Conservation (phyloP, 2,797 vertebrate genomes). For the Philypnodon macrostomus region DNA sequence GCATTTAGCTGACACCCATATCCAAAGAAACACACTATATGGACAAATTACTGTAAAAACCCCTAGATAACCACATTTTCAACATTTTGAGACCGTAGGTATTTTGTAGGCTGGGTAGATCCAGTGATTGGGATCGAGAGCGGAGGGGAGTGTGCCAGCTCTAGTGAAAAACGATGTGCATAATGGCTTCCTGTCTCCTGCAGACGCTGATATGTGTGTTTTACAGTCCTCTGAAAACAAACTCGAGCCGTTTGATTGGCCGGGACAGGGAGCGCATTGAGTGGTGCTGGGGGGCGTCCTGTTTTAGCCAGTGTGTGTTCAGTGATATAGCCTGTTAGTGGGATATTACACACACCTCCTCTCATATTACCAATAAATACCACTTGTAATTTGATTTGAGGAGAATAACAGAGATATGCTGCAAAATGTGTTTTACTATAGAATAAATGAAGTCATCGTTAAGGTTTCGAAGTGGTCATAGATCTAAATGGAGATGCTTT, state of each 20-base stretch:
- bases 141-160: slow-evolving; percentile 38
- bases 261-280: slow-evolving; percentile 36
- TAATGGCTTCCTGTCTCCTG: slow-evolving; percentile 57
- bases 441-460: not conserved
- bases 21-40: slow-evolving; percentile 18
- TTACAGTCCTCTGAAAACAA: slow-evolving; percentile 44
- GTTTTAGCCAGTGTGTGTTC: slow-evolving; percentile 13
- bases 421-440: not conserved
- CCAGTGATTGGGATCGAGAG: slow-evolving; percentile 24
- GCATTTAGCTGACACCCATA: slow-evolving; percentile 30
- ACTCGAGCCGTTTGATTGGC: slow-evolving; percentile 14
- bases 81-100: slow-evolving; percentile 23
- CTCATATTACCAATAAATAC: slow-evolving; percentile 3
- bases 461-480: too few relatives aligned
- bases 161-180: slow-evolving; percentile 62
- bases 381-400: slow-evolving; percentile 2
- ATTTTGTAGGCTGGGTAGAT: slow-evolving; percentile 39
- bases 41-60: not conserved
- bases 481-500: too few relatives aligned
- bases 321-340: slow-evolving; percentile 27
- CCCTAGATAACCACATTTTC: slow-evolving; percentile 29
- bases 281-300: slow-evolving; percentile 22
- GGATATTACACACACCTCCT: slow-evolving; percentile 4
- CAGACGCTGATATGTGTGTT: slow-evolving; percentile 60
- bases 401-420: not conserved